Evolutionary conservation across 2,797 vertebrate genomes (phyloP), one percentile per base, ranked within the genome.

Genomic region (Lagocephalus sceleratus): DNA sequence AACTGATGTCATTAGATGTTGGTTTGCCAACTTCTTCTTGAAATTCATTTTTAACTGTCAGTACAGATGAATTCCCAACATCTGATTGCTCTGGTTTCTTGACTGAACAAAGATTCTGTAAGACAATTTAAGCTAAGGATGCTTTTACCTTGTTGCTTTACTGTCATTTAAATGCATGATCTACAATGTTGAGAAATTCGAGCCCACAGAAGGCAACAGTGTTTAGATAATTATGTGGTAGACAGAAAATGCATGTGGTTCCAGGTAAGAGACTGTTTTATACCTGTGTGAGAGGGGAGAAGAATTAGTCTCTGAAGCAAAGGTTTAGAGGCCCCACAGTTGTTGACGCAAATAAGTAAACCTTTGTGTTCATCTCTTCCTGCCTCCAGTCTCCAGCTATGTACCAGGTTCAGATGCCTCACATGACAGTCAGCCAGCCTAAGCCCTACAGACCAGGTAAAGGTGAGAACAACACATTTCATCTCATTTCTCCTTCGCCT

Each of bases 371-470:
- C 12, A 46, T 21, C 49, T 50, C 40, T 11, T 68, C 38, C 56
- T 56, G 70, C 7, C 83, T 89, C 63, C 88, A 99, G 97, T 93
- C 95, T 90, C 90, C 91, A 64, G 85, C 91, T n/a, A 90, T 98
- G 88, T 99, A 98, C 88, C 94, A 96, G 76, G 94, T 99, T 82
- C 96, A 93, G 71, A 94, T 99, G 93, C 94, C 95, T 54, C 95
- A 95, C 58, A 94, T 99, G 96, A 91, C 96, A 41, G 94, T 99
- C 89, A 97, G 92, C 91, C 97, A 98, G 90, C 93, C 94, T 76
- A 99, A 99, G 93, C 92, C 94, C 87, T 99, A 97, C 93, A 97
- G 97, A 98, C 92, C 94, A 97, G 97, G 96, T 98, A 98, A 99
- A 98, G 95, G 94, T 98, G 94, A 98, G 93, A 91, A 89, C 47